phyloP scores from a whole-genome alignment of 2,888 invertebrate genomes.

The Apomyelois bistriatella region DNA sequence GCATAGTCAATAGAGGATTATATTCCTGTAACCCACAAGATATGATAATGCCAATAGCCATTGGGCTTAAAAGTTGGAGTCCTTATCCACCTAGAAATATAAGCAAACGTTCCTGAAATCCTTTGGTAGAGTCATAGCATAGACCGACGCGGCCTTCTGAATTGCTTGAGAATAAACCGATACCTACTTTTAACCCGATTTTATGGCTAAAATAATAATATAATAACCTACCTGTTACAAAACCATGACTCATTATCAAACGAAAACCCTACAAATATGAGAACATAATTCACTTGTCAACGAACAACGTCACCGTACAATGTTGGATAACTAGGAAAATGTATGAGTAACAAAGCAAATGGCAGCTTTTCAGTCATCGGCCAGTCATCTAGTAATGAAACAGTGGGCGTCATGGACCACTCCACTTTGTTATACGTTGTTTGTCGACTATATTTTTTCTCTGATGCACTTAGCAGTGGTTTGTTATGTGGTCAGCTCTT shows the following conservation, averaged over 20 bases:
- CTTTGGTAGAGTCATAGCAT: no score
- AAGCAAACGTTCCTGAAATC: no score
- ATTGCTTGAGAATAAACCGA: no score
- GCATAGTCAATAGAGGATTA: no score
- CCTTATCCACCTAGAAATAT: no score
- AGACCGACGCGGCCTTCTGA: no score
- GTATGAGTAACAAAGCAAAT: slow-evolving; percentile 54
- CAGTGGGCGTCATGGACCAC: slow-evolving; percentile 28
- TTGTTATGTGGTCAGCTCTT: neutral
- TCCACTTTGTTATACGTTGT: neutral
- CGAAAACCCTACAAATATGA: neutral
- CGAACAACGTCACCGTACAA: slow-evolving; percentile 5
- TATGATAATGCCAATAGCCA: no score
- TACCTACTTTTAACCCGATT: no score
- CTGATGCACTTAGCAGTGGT: slow-evolving; percentile 1
- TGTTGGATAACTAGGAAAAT: slow-evolving; percentile 11
- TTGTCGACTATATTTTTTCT: slow-evolving; percentile 7
- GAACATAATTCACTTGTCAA: slow-evolving; percentile 5
- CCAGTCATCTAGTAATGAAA: slow-evolving; percentile 69
- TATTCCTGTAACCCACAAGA: no score
- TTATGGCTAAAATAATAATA: no score
- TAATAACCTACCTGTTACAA: neutral
- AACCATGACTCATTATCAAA: neutral
- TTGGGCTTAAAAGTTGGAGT: no score
- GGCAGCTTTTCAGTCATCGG: slow-evolving; percentile 45